These are phyloP conservation scores for Phocoena phocoena DNA, from an alignment of 2,113 vertebrate genomes.

Conservation along the genomic window DNA sequence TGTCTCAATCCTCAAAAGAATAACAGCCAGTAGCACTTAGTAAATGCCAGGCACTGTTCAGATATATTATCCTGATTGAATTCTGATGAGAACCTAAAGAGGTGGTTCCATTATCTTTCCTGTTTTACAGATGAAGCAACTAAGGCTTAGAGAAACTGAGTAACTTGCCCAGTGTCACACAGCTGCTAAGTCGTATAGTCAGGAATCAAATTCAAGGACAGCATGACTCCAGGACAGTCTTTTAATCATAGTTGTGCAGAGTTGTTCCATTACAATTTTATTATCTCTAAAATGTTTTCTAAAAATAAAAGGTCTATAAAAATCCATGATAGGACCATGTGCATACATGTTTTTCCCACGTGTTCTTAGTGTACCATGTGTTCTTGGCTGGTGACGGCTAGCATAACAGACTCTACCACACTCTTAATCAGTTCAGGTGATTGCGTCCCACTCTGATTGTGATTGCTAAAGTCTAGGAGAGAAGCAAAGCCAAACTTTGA, in stretches of 20 bases:
- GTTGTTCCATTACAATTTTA: neutral
- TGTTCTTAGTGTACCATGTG: neutral
- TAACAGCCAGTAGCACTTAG: neutral
- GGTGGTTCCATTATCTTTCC: neutral
- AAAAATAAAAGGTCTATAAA: neutral
- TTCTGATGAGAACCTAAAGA: neutral
- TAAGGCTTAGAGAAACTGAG: neutral
- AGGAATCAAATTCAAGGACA: neutral
- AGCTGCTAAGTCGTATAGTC: neutral
- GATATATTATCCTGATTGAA: neutral
- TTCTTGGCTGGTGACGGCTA: neutral
- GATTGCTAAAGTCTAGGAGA: neutral
- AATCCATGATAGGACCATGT: neutral
- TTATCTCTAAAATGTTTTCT: constrained; percentile 21
- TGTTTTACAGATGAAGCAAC: neutral
- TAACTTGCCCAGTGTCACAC: neutral
- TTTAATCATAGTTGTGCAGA: neutral
- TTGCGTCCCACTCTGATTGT: neutral
- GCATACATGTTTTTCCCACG: neutral
- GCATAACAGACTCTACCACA: neutral
- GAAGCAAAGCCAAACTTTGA: constrained; percentile 6
- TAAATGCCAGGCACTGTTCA: neutral
- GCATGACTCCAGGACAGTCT: neutral
- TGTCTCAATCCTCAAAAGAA: neutral
- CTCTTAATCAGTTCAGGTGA: neutral